Percentiles rank a stretch among this genome's conserved stretches.
Conservation (phyloP, 2,797 vertebrate species). For the Neosilurus hyrtlii region DNA sequence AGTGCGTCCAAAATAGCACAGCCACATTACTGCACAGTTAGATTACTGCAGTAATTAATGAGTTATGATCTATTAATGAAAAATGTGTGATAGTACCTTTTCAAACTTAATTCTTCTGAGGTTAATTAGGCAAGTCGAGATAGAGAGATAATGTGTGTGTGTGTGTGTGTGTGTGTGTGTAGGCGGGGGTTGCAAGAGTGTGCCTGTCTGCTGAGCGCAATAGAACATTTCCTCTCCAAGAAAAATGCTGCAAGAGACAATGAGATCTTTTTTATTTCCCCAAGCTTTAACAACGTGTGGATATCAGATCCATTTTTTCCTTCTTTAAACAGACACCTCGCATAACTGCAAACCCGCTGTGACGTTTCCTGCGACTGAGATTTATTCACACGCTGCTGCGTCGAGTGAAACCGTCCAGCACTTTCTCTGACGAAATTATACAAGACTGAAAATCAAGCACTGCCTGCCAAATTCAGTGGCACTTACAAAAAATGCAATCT, state of each 20-base stretch:
- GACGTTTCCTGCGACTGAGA: slow-evolving; percentile 6
- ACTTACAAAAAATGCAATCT: neutral
- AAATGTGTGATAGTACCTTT: slow-evolving; percentile 54
- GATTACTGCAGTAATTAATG: slow-evolving; percentile 56
- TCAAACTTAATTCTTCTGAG: slow-evolving; percentile 54
- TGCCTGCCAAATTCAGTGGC: slow-evolving; percentile 4
- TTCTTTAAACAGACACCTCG: slow-evolving; percentile 43
- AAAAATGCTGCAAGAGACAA: slow-evolving; percentile 20
- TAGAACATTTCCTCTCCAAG: slow-evolving; percentile 38
- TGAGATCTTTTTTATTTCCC: slow-evolving; percentile 21
- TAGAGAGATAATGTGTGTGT: slow-evolving; percentile 33
- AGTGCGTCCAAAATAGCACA: slow-evolving; percentile 47
- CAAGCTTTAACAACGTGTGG: slow-evolving; percentile 33
- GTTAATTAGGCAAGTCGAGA: slow-evolving; percentile 55
- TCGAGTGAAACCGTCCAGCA: neutral
- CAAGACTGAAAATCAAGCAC: neutral
- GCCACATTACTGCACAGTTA: slow-evolving; percentile 50
- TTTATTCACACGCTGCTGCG: slow-evolving; percentile 9
- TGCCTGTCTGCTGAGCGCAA: slow-evolving; percentile 18
- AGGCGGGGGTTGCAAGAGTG: slow-evolving; percentile 26
- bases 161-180: slow-evolving; percentile 23
- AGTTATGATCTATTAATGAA: slow-evolving; percentile 60
- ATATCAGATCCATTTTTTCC: slow-evolving; percentile 25
- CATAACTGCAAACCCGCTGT: slow-evolving; percentile 28
- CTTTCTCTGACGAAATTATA: neutral